Conservation (phyloP, 2,113 vertebrate species). For the Scomber japonicus region DNA sequence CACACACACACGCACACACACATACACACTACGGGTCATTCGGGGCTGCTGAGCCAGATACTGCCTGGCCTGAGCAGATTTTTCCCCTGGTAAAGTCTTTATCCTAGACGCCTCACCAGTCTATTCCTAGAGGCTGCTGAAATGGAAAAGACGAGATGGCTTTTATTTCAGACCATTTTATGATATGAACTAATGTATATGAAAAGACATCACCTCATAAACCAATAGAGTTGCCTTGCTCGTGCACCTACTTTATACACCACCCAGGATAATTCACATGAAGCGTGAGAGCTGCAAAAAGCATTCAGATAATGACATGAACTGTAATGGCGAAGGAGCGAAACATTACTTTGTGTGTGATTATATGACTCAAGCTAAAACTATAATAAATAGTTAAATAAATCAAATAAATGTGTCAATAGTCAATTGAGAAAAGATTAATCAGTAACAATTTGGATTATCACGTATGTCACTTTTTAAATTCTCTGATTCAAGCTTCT, state of each 20-base stretch:
- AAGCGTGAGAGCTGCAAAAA: slow-evolving; percentile 60
- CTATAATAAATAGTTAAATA: neutral
- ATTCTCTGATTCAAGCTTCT: neutral
- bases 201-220: slow-evolving; percentile 79
- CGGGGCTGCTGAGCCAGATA: slow-evolving; percentile 75
- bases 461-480: neutral
- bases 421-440: neutral
- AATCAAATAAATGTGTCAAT: neutral
- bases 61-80: slow-evolving; percentile 67
- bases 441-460: neutral
- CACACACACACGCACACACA: slow-evolving; percentile 29
- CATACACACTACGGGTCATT: slow-evolving; percentile 67
- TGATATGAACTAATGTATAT: slow-evolving; percentile 77
- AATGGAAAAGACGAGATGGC: slow-evolving; percentile 74
- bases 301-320: slow-evolving; percentile 49
- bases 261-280: slow-evolving; percentile 48
- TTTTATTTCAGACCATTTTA: slow-evolving; percentile 73
- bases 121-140: slow-evolving; percentile 72
- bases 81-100: slow-evolving; percentile 81
- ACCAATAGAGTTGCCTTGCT: slow-evolving; percentile 57
- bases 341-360: slow-evolving; percentile 9
- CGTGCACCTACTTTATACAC: slow-evolving; percentile 61
- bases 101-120: slow-evolving; percentile 67
- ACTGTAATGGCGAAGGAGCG: slow-evolving; percentile 2
- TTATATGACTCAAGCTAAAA: slow-evolving; percentile 3